Base-by-base conservation (phyloP, 2,113 vertebrate species). In the Cricetomys ansorgei region DNA sequence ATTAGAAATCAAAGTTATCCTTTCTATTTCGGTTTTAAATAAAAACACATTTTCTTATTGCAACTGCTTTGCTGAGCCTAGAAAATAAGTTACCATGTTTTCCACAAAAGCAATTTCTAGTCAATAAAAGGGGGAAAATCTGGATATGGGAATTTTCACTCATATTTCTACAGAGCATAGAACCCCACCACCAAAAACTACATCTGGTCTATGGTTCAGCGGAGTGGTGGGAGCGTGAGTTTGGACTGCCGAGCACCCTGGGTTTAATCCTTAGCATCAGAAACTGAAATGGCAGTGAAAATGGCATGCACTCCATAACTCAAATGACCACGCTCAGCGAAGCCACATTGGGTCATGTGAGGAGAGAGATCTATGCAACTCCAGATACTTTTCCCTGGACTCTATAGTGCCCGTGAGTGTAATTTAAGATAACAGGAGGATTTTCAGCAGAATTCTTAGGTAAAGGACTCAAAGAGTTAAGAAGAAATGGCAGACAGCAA, bases 21-120 rank as follows among this genome's bases (percentile, higher is more conserved):
- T 34, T 43, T 76, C 43, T 34, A 17, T 93, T 95, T 91, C 80
- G 62, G 27, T 96, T 91, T 76, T 21, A 57, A 43, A 79, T 37
- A 76, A 85, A 83, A 89, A 85, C 29, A 43, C 19, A 50, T 85
- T 81, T 72, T n/a, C 9, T 77, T 77, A 67, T 34, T 90, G 9
- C 1, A 72, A 29, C 1, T 73, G 11, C 62, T 69, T 77, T 55
- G 45, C 69, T 57, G 23, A 53, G 25, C 81, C 45, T 77, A 89
- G 43, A 95, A 73, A 65, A 10, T 65, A 55, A 2, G 17, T 50
- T 40, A 2, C 7, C 27, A 43, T 65, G 25, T 29, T 86, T 87
- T 59, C 3, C 12, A 43, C 34, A 81, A 76, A 76, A 76, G 70
- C 69, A 69, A 89, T 43, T 80, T 89, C 45, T 90, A 11, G 40